These are phyloP conservation scores for Lycopodina hypogea DNA, from an alignment of 37 sponge, comb jelly and placozoan genomes.

Conservation along the genomic window DNA sequence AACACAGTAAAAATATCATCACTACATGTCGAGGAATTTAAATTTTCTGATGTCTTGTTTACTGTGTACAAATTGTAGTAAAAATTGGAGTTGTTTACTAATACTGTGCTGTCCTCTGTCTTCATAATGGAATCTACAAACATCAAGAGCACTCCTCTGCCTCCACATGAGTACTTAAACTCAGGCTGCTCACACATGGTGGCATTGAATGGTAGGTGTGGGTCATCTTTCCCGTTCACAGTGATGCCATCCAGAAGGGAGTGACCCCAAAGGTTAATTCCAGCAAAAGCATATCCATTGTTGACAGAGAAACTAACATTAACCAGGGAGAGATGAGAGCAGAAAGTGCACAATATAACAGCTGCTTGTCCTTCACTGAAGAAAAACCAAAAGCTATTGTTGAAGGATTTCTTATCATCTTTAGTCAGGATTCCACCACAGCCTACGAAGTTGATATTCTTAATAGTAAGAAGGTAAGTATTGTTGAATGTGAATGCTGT, in stretches of 20 bases:
- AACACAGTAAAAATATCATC: not conserved
- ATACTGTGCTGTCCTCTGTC: not conserved
- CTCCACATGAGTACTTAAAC: not conserved
- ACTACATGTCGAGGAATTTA: not conserved
- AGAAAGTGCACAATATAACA: conserved; percentile 6
- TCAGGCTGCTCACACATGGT: no score
- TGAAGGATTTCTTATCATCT: not conserved
- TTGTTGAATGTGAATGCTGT: conserved; percentile 23
- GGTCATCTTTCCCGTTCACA: not conserved
- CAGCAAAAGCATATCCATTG: conserved; percentile 18
- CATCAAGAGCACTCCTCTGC: not conserved
- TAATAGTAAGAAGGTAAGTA: conserved; percentile 1
- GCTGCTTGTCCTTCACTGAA: not conserved
- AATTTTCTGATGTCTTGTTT: no score
- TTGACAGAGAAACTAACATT: conserved; percentile 4
- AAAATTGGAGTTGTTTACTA: not conserved
- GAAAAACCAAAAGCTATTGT: not conserved
- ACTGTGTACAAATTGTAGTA: not conserved
- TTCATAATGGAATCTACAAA: not conserved
- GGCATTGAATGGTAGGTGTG: not conserved
- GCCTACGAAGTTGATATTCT: conserved; percentile 10
- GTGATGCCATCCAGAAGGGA: not conserved
- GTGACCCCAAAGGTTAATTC: not conserved
- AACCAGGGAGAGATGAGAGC: not conserved
- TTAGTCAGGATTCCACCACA: conserved; percentile 13